phyloP scores from a whole-genome alignment of 1,140 invertebrate species.

The Heterodera carotae region DNA sequence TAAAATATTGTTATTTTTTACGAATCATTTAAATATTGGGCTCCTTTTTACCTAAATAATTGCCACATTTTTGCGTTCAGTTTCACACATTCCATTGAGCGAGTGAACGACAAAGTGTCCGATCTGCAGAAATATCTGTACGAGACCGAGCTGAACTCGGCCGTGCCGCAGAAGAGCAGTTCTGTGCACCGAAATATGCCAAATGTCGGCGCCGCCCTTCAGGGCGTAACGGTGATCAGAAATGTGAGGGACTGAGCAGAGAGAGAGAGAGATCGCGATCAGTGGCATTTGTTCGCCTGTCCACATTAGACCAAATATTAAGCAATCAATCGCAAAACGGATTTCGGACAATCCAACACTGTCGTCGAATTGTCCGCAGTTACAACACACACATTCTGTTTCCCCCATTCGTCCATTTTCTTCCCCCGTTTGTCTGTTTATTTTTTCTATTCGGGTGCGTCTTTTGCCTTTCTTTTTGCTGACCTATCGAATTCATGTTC shows the following conservation, averaged over 20 bases:
- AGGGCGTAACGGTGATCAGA: constrained; percentile 5
- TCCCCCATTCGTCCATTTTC: background rate
- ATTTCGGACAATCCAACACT: background rate
- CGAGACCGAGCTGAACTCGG: constrained; percentile 39
- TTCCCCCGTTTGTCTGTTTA: background rate
- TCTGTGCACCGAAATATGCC: constrained; percentile 26
- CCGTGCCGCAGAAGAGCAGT: constrained; percentile 16
- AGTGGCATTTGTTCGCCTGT: background rate
- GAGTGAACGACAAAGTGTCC: constrained; percentile 59
- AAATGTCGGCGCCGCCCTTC: background rate
- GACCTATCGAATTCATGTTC: background rate
- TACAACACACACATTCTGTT: background rate
- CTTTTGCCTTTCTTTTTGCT: background rate
- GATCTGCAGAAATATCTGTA: constrained; percentile 52
- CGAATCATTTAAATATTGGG: no score
- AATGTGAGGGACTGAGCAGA: background rate
- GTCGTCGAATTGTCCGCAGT: background rate
- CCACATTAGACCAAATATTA: constrained; percentile 10
- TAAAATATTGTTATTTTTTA: background rate
- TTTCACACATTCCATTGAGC: constrained; percentile 53
- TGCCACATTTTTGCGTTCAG: constrained; percentile 7
- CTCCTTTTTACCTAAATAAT: no score
- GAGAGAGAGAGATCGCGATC: no score
- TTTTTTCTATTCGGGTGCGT: background rate
- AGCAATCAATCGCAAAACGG: background rate